Evolutionary conservation across 2,113 vertebrate species (phyloP).

Genomic region (Callopanchax toddi): DNA sequence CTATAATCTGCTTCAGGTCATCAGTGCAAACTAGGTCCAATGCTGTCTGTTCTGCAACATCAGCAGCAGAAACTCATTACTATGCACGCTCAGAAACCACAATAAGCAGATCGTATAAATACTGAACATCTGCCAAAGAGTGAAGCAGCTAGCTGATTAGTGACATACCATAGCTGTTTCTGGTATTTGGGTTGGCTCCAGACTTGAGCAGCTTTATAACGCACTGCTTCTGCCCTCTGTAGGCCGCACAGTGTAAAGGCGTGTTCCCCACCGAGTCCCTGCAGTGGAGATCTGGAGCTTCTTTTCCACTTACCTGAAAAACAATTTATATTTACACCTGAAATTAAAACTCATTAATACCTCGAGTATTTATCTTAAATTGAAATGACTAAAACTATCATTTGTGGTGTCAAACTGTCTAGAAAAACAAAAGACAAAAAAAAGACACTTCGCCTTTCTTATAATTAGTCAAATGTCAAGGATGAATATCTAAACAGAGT

Average conservation of each 20-base stretch:
- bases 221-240: constrained; percentile 90
- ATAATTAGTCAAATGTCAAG: no score
- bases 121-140: not conserved
- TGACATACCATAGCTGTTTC: constrained; percentile 85
- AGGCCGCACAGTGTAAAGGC: constrained; percentile 89
- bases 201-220: constrained; percentile 86
- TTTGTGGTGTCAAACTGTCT: no score
- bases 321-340: no score
- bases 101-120: not conserved
- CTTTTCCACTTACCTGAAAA: constrained; percentile 83
- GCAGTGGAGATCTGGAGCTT: constrained; percentile 86
- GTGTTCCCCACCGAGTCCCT: constrained; percentile 90
- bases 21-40: constrained; percentile 84
- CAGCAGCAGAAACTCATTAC: constrained; percentile 5
- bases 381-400: no score
- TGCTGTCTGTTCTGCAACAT: constrained; percentile 85
- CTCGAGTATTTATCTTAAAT: no score
- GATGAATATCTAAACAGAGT: no score
- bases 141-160: not conserved
- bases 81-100: not conserved
- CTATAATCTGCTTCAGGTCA: constrained; percentile 86
- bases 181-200: constrained; percentile 83
- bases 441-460: no score
- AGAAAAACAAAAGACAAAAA: no score
- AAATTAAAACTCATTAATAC: no score